Evolutionary conservation across 2,888 invertebrate species (phyloP).

Genomic region (Spilosoma lubricipeda): DNA sequence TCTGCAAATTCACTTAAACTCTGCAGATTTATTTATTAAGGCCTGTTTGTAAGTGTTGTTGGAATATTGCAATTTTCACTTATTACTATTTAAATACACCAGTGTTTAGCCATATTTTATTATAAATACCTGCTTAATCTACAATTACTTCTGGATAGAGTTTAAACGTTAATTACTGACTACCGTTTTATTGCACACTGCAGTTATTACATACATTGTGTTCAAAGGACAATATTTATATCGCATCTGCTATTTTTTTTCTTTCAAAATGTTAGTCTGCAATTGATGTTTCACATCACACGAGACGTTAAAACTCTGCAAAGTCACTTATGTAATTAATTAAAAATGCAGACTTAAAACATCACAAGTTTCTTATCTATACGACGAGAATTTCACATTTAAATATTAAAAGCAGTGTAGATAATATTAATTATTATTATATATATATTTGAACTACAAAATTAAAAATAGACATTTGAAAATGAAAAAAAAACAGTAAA

Average conservation of each 20-base stretch:
- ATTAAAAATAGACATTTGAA: neutral
- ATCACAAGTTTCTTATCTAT: neutral
- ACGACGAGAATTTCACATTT: neutral
- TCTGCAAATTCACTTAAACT: constrained; percentile 9
- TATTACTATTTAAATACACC: constrained; percentile 9
- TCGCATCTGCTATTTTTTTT: neutral
- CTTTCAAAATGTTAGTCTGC: neutral
- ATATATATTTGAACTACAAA: constrained; percentile 40
- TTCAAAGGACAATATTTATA: neutral
- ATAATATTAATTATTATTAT: constrained; percentile 5
- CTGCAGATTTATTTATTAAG: constrained; percentile 22
- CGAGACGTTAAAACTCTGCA: constrained; percentile 23
- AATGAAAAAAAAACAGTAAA: constrained; percentile 4
- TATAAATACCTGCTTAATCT: neutral
- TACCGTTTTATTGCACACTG: neutral
- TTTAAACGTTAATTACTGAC: constrained; percentile 2
- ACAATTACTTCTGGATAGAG: neutral
- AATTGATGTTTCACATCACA: constrained; percentile 5
- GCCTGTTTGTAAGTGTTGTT: constrained; percentile 18
- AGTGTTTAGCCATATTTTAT: constrained; percentile 21
- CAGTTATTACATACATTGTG: too few species aligned
- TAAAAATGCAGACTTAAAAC: constrained; percentile 10
- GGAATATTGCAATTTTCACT: constrained; percentile 16
- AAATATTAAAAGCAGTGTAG: neutral
- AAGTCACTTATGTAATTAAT: constrained; percentile 18